Percentiles rank a stretch among this genome's conserved stretches.
Evolutionary conservation across 2,888 invertebrate genomes (phyloP).

Genomic region (Cetonia aurata): DNA sequence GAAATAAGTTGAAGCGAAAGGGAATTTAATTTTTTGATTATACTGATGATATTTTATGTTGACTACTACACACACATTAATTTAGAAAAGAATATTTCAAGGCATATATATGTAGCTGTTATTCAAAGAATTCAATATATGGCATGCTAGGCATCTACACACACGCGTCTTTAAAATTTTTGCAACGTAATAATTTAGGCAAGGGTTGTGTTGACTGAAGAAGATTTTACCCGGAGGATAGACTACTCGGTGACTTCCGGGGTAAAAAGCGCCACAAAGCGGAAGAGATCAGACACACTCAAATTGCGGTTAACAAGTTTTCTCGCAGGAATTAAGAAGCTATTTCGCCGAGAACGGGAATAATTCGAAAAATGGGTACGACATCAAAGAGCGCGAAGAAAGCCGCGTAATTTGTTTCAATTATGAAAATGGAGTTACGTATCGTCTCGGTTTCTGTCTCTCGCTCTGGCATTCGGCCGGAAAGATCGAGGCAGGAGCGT

Average conservation of each 20-base stretch:
- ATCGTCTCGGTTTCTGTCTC: conserved; percentile 34
- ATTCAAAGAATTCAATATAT: too few relatives aligned
- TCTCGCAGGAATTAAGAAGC: conserved; percentile 63
- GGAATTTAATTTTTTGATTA: too few relatives aligned
- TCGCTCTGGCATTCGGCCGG: background rate
- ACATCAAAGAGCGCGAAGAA: conserved; percentile 61
- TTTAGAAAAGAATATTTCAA: too few relatives aligned
- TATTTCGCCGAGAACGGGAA: conserved; percentile 63
- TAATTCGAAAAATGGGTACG: conserved; percentile 57
- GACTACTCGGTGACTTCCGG: conserved; percentile 23
- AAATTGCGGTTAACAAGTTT: conserved; percentile 66
- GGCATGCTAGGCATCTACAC: too few relatives aligned
- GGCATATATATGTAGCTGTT: too few relatives aligned
- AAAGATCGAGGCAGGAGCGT: conserved; percentile 5
- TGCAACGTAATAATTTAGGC: too few relatives aligned
- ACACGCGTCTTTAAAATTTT: too few relatives aligned
- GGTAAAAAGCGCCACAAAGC: conserved; percentile 52
- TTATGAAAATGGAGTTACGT: conserved; percentile 63
- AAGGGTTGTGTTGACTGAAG: too few relatives aligned
- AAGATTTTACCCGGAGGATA: conserved; percentile 11
- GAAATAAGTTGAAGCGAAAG: too few relatives aligned
- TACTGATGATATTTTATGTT: too few relatives aligned
- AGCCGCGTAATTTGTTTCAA: conserved; percentile 63
- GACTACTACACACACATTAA: too few relatives aligned
- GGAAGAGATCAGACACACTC: conserved; percentile 64